Percentiles rank a stretch among this genome's conserved stretches.
Conservation (phyloP, 2,113 vertebrate species). For the Alethe castanea region DNA sequence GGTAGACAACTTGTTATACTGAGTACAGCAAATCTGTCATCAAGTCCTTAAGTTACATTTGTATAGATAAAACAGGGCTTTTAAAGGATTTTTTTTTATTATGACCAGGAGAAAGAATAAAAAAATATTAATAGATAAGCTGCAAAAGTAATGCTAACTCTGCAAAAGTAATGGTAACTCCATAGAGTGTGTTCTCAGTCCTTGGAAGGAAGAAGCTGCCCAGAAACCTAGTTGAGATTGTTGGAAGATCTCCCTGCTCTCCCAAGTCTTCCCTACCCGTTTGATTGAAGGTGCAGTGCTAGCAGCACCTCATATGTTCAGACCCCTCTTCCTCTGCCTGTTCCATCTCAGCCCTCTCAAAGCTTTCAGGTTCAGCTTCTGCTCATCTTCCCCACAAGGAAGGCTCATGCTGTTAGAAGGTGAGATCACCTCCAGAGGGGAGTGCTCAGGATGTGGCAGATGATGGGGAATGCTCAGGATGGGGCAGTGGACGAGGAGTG, state of each 20-base stretch:
- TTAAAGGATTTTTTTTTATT: background rate
- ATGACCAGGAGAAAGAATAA: background rate
- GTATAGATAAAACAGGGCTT: accelerated
- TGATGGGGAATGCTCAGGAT: background rate
- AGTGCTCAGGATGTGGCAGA: too few relatives aligned
- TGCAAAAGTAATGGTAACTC: background rate
- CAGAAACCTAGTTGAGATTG: background rate
- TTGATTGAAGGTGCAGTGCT: background rate
- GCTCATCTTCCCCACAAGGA: background rate
- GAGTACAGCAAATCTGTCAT: background rate
- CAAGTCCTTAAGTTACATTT: background rate
- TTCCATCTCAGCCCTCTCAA: background rate
- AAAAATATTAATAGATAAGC: background rate
- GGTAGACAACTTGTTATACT: background rate
- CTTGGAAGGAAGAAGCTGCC: background rate
- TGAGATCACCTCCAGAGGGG: background rate
- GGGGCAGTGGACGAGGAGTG: background rate
- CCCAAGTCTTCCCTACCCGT: accelerated
- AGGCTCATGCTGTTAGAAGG: background rate
- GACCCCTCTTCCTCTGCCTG: background rate
- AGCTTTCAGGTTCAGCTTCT: background rate
- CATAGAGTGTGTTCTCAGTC: background rate
- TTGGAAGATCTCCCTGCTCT: background rate
- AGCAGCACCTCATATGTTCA: background rate
- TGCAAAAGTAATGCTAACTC: background rate